Conservation (phyloP, 2,797 vertebrate genomes). For the Neosilurus hyrtlii region DNA sequence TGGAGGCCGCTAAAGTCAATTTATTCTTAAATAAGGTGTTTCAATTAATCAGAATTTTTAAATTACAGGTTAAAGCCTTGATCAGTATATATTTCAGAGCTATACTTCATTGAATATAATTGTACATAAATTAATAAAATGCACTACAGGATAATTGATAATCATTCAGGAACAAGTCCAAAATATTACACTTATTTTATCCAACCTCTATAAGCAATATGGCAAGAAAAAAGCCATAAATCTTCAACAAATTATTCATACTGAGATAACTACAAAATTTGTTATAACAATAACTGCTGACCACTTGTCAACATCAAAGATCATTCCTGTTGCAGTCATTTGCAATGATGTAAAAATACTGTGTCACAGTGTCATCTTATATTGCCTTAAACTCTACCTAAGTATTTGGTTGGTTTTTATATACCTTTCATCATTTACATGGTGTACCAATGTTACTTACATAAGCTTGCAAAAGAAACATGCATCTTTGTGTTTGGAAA, state of each 20-base stretch:
- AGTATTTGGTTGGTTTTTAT: background rate
- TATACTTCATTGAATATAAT: background rate
- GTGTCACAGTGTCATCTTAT: background rate
- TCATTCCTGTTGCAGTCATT: background rate
- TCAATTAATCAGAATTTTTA: background rate
- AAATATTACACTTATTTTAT: background rate
- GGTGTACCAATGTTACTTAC: background rate
- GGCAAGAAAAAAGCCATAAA: background rate
- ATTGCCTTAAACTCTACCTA: background rate
- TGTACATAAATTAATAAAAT: constrained; percentile 1
- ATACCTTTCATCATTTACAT: background rate
- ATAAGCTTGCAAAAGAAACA: constrained; percentile 72
- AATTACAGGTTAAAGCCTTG: background rate
- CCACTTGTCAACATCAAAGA: background rate
- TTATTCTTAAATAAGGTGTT: background rate
- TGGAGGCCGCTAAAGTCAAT: background rate
- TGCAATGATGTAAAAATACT: background rate
- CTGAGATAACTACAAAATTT: constrained; percentile 6
- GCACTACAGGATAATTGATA: background rate
- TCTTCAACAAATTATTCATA: constrained; percentile 1
- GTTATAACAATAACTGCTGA: background rate
- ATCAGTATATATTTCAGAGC: background rate
- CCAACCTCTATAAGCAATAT: background rate
- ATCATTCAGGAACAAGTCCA: background rate
- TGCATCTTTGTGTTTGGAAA: constrained; percentile 71